Evolutionary conservation across 2,888 invertebrate species (phyloP), one percentile per base, ranked within the genome.

Genomic region (Buathra laborator): DNA sequence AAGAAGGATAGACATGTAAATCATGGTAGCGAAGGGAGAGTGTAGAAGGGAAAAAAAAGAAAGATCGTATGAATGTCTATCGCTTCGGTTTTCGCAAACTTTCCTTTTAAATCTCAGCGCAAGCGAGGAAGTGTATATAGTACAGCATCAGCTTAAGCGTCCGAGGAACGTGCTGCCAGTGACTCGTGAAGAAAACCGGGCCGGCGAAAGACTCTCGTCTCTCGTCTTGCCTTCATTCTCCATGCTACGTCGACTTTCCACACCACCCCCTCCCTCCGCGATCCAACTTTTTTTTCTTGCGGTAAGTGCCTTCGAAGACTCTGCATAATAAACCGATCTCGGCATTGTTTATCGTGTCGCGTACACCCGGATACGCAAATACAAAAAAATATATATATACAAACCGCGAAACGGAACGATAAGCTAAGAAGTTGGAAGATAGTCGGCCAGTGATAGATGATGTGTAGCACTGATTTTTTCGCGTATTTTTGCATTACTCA

Each of bases 251-350:
- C 67, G 64, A 68, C 32, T 29, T 46, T 62, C 62, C 44, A 37
- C 9, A 37, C 37, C 9, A 37, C 37, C 37, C 7, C 5, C 37
- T 24, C 6, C 37, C 37, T 37, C 37, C 12, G 10, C 56, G n/a
- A 6, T 29, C 16, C 12, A 37, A 72, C 24, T 56, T 66, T 56
- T 29, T 80, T 59, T 56, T 74, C 80, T 68, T 19, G 74, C 12
- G 32, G 56, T 32, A 67, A 80, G 67, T 72, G 66, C 67, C 51
- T 56, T 67, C 67, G 32, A 72, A 67, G 46, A 53, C 53, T 46
- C 66, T 59, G 80, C 67, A 81, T 81, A 81, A 81, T 74, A 81
- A 81, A 81, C 46, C 74, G 59, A 68, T 81, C 59, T 74, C 46
- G 14, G 80, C 56, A 81, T 81, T 74, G 67, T 81, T 74, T 81